Conservation (phyloP, 2,797 vertebrate genomes). For the Esox lucius region DNA sequence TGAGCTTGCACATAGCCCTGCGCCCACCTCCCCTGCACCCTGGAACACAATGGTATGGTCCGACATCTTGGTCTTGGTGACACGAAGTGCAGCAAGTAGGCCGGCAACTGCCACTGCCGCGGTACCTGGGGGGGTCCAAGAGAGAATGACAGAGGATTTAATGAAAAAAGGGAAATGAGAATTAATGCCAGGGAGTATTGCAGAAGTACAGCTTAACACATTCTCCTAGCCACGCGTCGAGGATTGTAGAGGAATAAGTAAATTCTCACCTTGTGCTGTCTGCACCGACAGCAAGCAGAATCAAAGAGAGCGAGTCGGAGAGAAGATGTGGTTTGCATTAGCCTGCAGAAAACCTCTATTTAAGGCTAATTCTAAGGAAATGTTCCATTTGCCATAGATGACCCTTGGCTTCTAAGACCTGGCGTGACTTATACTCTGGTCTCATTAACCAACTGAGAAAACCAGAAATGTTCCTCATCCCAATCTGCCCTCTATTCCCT, state of each 20-base stretch:
- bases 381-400: constrained; percentile 20
- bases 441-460: constrained; percentile 5
- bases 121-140: constrained; percentile 76
- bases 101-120: constrained; percentile 95
- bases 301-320: constrained; percentile 6
- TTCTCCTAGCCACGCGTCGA: background rate
- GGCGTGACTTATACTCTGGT: constrained; percentile 7
- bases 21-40: constrained; percentile 92
- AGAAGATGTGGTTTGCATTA: constrained; percentile 35
- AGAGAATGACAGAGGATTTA: background rate
- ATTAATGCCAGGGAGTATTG: background rate
- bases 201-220: background rate
- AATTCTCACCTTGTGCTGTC: background rate
- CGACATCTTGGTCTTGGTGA: constrained; percentile 90
- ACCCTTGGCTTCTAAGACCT: constrained; percentile 6
- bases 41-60: constrained; percentile 94
- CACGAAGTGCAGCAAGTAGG: constrained; percentile 87
- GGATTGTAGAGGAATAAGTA: background rate
- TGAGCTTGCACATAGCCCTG: background rate
- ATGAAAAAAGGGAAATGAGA: background rate
- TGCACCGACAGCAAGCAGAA: constrained; percentile 15
- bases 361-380: constrained; percentile 25
- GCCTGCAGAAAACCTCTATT: constrained; percentile 22
- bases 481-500: background rate
- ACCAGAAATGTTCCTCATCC: background rate